phyloP scores from a whole-genome alignment of 2,888 invertebrate genomes.

The Zaprionus obscuricornis region DNA sequence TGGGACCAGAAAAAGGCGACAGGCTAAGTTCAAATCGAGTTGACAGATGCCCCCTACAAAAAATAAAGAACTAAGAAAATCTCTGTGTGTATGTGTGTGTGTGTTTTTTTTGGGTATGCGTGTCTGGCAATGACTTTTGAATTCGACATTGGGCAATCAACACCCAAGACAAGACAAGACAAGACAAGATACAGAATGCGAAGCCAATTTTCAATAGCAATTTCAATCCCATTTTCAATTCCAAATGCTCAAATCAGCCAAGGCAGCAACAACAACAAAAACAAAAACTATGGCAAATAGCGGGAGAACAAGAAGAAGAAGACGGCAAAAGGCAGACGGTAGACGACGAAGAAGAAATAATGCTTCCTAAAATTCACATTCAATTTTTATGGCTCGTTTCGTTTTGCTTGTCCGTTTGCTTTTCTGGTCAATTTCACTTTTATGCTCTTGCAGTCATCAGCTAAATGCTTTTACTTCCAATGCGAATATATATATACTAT shows the following conservation, averaged over 20 bases:
- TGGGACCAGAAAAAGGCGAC: constrained; percentile 43
- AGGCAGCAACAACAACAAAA: constrained; percentile 5
- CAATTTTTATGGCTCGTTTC: constrained; percentile 67
- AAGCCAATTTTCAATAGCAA: constrained; percentile 19
- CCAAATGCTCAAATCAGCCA: constrained; percentile 13
- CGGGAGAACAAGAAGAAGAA: no score
- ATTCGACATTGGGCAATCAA: constrained; percentile 54
- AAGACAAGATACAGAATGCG: constrained; percentile 31
- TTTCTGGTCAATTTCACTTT: constrained; percentile 76
- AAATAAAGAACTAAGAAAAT: neutral
- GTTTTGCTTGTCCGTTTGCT: constrained; percentile 43
- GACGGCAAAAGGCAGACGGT: no score
- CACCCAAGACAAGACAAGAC: constrained; percentile 26
- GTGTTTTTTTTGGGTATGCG: constrained; percentile 6
- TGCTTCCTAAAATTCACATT: constrained; percentile 53
- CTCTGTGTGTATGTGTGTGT: constrained; percentile 6
- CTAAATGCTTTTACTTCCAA: constrained; percentile 58
- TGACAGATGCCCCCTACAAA: constrained; percentile 38
- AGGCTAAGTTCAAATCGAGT: constrained; percentile 23
- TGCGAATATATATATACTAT: constrained; percentile 17
- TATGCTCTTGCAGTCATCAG: constrained; percentile 73
- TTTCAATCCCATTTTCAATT: constrained; percentile 15
- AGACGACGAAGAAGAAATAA: no score
- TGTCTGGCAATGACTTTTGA: constrained; percentile 60
- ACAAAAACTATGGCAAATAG: no score